Base-by-base conservation (phyloP, 2,888 invertebrate genomes). In the Fragum whitleyi region DNA sequence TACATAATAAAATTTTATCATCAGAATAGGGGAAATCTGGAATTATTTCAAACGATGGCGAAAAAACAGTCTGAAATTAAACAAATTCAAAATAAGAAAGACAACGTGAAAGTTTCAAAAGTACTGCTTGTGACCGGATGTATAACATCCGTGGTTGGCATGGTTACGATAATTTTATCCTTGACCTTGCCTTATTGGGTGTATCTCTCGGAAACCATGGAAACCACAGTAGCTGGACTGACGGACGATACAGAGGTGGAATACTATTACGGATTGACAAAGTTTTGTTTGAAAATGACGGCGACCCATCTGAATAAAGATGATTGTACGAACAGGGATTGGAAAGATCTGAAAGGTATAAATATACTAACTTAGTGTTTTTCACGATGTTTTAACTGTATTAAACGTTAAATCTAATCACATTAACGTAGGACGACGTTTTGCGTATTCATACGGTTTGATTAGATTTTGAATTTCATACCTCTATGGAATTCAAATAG, bases 201-300 rank as follows among this genome's bases (percentile, higher is more conserved):
- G 5, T 72, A 78, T 57, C 26, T 81, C 3, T 59, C 19, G n/a
- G 81, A 67, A 51, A 77, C 74, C 62, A 74, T 81, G 81, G 81
- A 78, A 39, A 81, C 81, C 14, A 81, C 81, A 26, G 78, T 81
- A 39, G 81, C 81, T 16, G 81, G 78, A 28, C 73, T 81, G 26
- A 81, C 81, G 55, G 81, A 81, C 61, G 74, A 53, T 9, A 81
- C 81, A 26, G 75, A 81, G 26, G 81, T 81, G 57, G 72, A 74
- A 42, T 77, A 77, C 65, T 73, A 42, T 51, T 81, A 81, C 47
- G 81, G 81, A 19, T 59, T 81, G 53, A 59, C 67, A 19, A 39
- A 53, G 39, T 75, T 65, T 55, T 81, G 81, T 75, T 53, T 81
- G 3, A 53, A 21, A 23, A 81, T 81, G 81, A 71, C 53, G 51